These are phyloP conservation scores for Syrphus vitripennis DNA, from an alignment of 2,888 invertebrate species.

Conservation along the genomic window DNA sequence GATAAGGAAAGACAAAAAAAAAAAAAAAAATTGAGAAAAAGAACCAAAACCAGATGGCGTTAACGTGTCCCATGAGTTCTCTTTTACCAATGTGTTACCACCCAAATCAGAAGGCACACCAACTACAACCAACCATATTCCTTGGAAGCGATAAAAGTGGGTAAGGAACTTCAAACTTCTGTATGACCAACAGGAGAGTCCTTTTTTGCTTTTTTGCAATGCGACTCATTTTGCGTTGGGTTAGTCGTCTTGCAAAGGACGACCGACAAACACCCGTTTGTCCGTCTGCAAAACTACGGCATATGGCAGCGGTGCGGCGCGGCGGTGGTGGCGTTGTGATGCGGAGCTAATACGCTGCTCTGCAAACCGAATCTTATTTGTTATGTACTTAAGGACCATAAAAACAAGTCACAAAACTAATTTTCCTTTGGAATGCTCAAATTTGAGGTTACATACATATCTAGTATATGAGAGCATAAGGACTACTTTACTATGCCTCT, in stretches of 20 bases:
- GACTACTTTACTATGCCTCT: slow-evolving; percentile 33
- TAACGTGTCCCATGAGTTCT: slow-evolving; percentile 26
- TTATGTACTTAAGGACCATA: slow-evolving; percentile 71
- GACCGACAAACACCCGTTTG: not conserved
- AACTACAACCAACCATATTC: not conserved
- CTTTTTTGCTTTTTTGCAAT: not conserved
- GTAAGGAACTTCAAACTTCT: slow-evolving; percentile 49
- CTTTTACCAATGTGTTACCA: not conserved
- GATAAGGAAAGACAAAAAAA: not conserved
- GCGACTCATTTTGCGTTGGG: not conserved
- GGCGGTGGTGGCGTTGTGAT: slow-evolving; percentile 6
- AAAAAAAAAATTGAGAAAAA: not conserved
- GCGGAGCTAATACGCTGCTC: slow-evolving; percentile 64
- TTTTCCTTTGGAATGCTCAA: slow-evolving; percentile 65
- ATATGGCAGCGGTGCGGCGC: not conserved
- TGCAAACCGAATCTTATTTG: slow-evolving; percentile 70
- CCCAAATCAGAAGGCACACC: not conserved
- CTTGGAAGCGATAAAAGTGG: slow-evolving; percentile 31
- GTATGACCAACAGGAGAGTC: slow-evolving; percentile 33
- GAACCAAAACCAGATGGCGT: slow-evolving; percentile 47
- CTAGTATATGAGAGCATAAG: slow-evolving; percentile 28
- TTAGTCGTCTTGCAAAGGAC: not conserved
- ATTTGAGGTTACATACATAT: slow-evolving; percentile 52
- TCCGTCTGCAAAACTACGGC: not conserved
- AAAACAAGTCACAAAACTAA: slow-evolving; percentile 70